A percentile compares a stretch with the other conserved stretches of the same genome.
phyloP scores from a whole-genome alignment of 2,797 vertebrate genomes.

The Notamacropus eugenii region DNA sequence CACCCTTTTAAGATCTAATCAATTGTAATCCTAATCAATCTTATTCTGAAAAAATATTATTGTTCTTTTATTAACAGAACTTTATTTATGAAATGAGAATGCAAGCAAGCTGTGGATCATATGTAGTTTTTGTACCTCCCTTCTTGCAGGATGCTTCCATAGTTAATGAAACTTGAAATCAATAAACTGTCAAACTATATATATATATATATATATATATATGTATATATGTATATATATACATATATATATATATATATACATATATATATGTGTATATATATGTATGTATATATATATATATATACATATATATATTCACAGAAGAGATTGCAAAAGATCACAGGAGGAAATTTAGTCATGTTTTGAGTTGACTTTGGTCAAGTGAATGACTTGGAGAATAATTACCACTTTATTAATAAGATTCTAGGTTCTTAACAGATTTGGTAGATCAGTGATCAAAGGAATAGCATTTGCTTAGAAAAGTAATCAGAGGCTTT shows the following conservation, averaged over 20 bases:
- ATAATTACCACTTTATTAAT: not conserved
- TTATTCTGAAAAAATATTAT: constrained; percentile 34
- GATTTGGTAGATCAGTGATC: not conserved
- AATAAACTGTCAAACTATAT: not conserved
- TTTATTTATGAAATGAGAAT: not conserved
- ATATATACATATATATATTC: not conserved
- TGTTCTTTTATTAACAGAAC: not conserved
- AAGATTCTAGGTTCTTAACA: not conserved
- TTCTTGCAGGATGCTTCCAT: not conserved
- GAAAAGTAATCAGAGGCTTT: not conserved
- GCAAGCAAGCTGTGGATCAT: not conserved
- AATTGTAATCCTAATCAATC: constrained; percentile 11
- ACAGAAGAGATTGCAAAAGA: not conserved
- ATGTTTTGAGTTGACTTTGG: not conserved
- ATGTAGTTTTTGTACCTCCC: not conserved
- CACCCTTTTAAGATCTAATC: not conserved
- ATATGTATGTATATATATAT: no score
- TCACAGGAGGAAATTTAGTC: not conserved
- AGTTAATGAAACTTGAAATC: not conserved
- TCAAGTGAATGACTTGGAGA: not conserved
- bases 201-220: no score
- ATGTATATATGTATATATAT: not conserved
- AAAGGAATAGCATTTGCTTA: not conserved
- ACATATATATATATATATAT: no score
- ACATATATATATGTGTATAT: no score